Evolutionary conservation across 2,113 vertebrate genomes (phyloP), one percentile per base, ranked within the genome.

Genomic region (Chaenogobius annularis): DNA sequence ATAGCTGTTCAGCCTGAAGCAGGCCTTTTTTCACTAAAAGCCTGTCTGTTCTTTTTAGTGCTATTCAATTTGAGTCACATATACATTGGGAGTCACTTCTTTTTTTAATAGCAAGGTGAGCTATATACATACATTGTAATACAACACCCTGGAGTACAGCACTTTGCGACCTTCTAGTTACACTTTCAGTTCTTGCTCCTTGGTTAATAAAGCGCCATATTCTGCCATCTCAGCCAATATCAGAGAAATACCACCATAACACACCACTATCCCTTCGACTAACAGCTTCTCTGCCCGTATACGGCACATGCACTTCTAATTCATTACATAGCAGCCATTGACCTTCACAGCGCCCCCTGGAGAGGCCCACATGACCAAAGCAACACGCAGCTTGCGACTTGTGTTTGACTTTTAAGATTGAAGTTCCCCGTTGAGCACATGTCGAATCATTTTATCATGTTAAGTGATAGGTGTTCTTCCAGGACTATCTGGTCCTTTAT

Each of bases 111-210:
- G 84, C 76, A 61, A 13, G 48, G 70, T 79, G 72, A 83, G 69
- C 62, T 70, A 76, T 79, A 61, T 67, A 81, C 67, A 79, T 47
- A 70, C 66, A 76, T 23, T 74, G 56, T 52, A 59, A 72, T 73
- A 70, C 50, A 70, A 62, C 66, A 84, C 58, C 70, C 73, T 44
- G 10, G 72, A 65, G 64, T 71, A 48, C 66, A 56, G 78, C 71
- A 85, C 73, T 80, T 89, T 75, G 74, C 64, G 10, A 44, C 4
- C 6, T 77, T 71, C 55, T 85, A 81, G 81, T 83, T 83, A 87
- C 66, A 80, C 70, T 48, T 77, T 81, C 59, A 65, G 31, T 79
- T 69, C 58, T 76, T 70, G 66, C 78, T 70, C 66, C 77, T 40
- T 73, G 66, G 59, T 20, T 44, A 35, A 74, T 85, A 82, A 69